Evolutionary conservation across 2,113 vertebrate genomes (phyloP).

Genomic region (Ptyas mucosa): DNA sequence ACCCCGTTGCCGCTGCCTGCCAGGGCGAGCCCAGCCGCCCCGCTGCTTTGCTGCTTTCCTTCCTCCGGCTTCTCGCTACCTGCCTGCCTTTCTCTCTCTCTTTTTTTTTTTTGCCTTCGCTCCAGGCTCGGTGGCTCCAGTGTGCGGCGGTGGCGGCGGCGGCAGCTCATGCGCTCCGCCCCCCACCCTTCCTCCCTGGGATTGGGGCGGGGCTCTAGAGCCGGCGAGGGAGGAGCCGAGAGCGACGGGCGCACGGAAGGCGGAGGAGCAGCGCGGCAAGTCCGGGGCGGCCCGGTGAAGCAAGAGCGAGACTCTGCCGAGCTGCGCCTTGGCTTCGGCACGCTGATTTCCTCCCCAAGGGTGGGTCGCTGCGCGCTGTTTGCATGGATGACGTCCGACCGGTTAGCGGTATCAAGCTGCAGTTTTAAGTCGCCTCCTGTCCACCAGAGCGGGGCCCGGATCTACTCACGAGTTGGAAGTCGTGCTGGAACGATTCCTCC

Average conservation of each 20-base stretch:
- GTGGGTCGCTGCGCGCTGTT: neutral
- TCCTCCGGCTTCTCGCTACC: neutral
- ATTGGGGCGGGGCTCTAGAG: conserved; percentile 27
- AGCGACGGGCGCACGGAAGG: neutral
- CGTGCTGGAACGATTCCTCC: neutral
- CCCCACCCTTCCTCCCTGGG: neutral
- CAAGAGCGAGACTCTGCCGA: rapidly evolving
- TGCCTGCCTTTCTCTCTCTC: neutral
- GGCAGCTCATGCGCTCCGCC: conserved; percentile 23
- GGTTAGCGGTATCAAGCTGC: neutral
- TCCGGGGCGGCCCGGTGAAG: neutral
- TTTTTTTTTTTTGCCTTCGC: neutral
- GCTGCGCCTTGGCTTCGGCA: neutral
- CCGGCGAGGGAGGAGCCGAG: conserved; percentile 5
- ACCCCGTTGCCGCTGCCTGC: conserved; percentile 12
- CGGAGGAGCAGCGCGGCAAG: neutral
- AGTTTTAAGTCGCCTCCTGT: neutral
- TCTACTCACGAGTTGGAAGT: neutral
- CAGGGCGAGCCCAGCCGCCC: neutral
- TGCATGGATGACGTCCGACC: neutral
- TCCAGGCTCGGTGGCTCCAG: neutral
- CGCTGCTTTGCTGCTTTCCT: neutral
- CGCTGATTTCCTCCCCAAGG: neutral
- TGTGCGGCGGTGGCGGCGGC: neutral
- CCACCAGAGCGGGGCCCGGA: neutral